Percentiles rank a stretch among this genome's conserved stretches.
Conservation (phyloP, 30 jellyfish, hydroid and myxozoan species). For the Sanderia malayensis region DNA sequence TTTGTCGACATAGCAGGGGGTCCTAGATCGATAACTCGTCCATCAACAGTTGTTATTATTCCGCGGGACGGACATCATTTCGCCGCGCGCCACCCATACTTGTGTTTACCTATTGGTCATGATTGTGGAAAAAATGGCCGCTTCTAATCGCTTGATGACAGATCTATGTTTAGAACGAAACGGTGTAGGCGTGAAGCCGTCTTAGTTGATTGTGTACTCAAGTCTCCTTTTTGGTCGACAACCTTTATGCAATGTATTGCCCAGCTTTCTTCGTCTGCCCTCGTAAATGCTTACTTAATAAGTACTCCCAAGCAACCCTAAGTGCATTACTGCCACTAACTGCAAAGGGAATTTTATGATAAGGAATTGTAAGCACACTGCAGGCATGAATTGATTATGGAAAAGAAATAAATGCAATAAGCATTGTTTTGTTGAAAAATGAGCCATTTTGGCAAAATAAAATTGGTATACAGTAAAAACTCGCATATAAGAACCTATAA, state of each 20-base stretch:
- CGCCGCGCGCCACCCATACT: constrained; percentile 15
- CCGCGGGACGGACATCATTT: neutral
- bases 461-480: too few species aligned
- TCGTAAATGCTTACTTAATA: too few species aligned
- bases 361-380: neutral
- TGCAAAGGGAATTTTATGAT: neutral
- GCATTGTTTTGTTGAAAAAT: too few species aligned
- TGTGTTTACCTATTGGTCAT: neutral
- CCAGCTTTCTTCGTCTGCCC: neutral
- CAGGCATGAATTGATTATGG: neutral
- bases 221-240: neutral
- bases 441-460: too few species aligned
- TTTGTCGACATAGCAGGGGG: neutral
- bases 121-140: neutral
- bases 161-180: neutral
- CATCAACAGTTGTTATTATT: neutral
- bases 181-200: neutral
- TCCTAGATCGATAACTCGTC: neutral
- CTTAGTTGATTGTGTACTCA: neutral
- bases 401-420: too few species aligned
- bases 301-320: too few species aligned
- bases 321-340: neutral
- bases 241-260: neutral
- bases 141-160: neutral
- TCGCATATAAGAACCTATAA: too few species aligned